These are phyloP conservation scores for Drosophila neonasuta DNA, from an alignment of 2,888 invertebrate species.

Conservation along the genomic window DNA sequence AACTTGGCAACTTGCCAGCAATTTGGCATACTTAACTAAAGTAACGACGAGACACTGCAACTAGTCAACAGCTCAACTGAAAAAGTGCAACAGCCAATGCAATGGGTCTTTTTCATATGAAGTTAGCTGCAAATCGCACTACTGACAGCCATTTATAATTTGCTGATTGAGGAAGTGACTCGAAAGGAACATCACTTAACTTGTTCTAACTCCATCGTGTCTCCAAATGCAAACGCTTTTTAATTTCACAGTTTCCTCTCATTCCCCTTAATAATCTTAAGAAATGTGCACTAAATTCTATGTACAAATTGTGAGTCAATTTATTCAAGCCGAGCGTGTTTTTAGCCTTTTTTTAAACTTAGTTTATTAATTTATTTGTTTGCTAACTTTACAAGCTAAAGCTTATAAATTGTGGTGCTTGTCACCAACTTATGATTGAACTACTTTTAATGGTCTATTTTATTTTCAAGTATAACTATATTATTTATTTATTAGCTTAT, in stretches of 20 bases:
- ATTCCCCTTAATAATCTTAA: too few species aligned
- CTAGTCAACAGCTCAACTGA: not conserved
- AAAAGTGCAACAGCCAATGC: slow-evolving; percentile 20
- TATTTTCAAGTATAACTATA: too few species aligned
- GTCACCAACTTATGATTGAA: too few species aligned
- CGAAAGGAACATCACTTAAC: slow-evolving; percentile 19
- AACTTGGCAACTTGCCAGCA: slow-evolving; percentile 35
- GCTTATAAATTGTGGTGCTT: too few species aligned
- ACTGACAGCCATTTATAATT: slow-evolving; percentile 42
- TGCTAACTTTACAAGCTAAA: too few species aligned
- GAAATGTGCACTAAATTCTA: too few species aligned
- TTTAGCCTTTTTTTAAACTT: too few species aligned
- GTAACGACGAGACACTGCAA: slow-evolving; percentile 26
- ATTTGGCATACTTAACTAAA: slow-evolving; percentile 63
- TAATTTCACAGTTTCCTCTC: slow-evolving; percentile 6
- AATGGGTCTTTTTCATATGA: slow-evolving; percentile 16
- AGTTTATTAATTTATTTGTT: too few species aligned
- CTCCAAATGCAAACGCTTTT: slow-evolving; percentile 19
- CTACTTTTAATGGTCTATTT: too few species aligned
- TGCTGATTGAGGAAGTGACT: slow-evolving; percentile 40
- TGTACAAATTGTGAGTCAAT: too few species aligned
- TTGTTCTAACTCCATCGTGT: slow-evolving; percentile 15
- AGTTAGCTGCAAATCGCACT: slow-evolving; percentile 23
- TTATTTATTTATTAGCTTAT: too few species aligned
- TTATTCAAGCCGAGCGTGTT: too few species aligned